Evolutionary conservation across 2,797 vertebrate species (phyloP).

Genomic region (Chromis chromis): DNA sequence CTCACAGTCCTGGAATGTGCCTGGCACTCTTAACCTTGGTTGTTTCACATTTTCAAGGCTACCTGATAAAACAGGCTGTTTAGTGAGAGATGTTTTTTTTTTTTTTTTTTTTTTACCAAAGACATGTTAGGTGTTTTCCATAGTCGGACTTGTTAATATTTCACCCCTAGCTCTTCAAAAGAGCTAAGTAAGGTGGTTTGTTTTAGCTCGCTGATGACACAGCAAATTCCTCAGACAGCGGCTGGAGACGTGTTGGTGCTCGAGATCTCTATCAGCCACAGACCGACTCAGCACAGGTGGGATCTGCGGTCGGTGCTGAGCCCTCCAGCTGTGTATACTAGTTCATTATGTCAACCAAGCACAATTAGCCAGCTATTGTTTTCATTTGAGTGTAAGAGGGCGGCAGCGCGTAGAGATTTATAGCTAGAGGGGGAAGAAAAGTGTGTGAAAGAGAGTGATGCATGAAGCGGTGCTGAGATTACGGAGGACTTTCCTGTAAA

Average conservation of each 20-base stretch:
- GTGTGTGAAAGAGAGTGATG: slow-evolving; percentile 59
- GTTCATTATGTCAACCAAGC: slow-evolving; percentile 74
- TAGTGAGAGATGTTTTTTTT: neutral
- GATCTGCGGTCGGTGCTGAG: slow-evolving; percentile 63
- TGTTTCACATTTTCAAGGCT: slow-evolving; percentile 42
- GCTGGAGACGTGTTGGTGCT: slow-evolving; percentile 73
- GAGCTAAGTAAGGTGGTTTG: slow-evolving; percentile 66
- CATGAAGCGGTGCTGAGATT: slow-evolving; percentile 43
- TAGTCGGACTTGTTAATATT: slow-evolving; percentile 59
- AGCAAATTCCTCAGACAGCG: slow-evolving; percentile 77
- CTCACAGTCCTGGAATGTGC: slow-evolving; percentile 80
- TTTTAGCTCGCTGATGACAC: slow-evolving; percentile 75
- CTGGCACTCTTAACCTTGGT: slow-evolving; percentile 48
- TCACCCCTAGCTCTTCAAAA: slow-evolving; percentile 56
- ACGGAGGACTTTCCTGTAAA: slow-evolving; percentile 62
- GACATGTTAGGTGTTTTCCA: slow-evolving; percentile 46
- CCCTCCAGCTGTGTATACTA: slow-evolving; percentile 78
- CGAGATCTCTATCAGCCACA: slow-evolving; percentile 68
- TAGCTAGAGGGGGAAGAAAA: slow-evolving; percentile 60
- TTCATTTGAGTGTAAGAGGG: slow-evolving; percentile 67
- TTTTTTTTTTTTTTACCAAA: slow-evolving; percentile 53
- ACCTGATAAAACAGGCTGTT: slow-evolving; percentile 39
- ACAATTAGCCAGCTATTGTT: slow-evolving; percentile 80
- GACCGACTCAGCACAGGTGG: slow-evolving; percentile 76
- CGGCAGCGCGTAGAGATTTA: slow-evolving; percentile 54